Evolutionary conservation across 1,140 invertebrate genomes (phyloP).

Genomic region (Hylaeus anthracinus): DNA sequence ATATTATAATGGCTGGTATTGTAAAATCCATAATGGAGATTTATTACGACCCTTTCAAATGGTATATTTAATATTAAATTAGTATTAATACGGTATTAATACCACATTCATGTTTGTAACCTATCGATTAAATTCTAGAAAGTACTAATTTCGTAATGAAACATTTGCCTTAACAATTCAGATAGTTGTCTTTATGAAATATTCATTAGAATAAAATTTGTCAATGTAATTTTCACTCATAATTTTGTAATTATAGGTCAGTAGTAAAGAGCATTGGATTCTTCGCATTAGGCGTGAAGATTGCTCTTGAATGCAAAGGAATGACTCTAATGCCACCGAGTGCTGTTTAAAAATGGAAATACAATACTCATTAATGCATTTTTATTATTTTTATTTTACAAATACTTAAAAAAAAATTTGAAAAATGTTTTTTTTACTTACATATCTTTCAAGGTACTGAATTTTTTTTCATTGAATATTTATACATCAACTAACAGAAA

Average conservation of each 20-base stretch:
- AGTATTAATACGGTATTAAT: background rate
- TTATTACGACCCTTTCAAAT: slow-evolving; percentile 33
- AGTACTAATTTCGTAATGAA: background rate
- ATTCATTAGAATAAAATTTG: background rate
- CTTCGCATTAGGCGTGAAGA: slow-evolving; percentile 85
- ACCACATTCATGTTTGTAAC: background rate
- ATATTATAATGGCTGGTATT: slow-evolving; percentile 6
- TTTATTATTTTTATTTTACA: background rate
- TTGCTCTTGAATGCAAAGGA: slow-evolving; percentile 86
- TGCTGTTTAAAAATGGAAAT: slow-evolving; percentile 28
- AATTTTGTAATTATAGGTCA: slow-evolving; percentile 82
- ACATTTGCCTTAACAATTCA: background rate
- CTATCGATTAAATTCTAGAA: background rate
- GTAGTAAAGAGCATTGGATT: slow-evolving; percentile 87
- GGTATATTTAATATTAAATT: slow-evolving; percentile 19
- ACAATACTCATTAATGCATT: background rate
- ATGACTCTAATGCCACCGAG: slow-evolving; percentile 81
- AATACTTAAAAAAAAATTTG: background rate
- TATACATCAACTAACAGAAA: background rate
- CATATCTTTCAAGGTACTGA: background rate
- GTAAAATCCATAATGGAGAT: background rate
- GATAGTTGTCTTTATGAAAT: background rate
- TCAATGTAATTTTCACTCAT: background rate
- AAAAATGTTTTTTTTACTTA: background rate
- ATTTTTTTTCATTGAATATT: slow-evolving; percentile 9